Conservation (phyloP, 2,888 invertebrate genomes). For the Mycogona germanica region DNA sequence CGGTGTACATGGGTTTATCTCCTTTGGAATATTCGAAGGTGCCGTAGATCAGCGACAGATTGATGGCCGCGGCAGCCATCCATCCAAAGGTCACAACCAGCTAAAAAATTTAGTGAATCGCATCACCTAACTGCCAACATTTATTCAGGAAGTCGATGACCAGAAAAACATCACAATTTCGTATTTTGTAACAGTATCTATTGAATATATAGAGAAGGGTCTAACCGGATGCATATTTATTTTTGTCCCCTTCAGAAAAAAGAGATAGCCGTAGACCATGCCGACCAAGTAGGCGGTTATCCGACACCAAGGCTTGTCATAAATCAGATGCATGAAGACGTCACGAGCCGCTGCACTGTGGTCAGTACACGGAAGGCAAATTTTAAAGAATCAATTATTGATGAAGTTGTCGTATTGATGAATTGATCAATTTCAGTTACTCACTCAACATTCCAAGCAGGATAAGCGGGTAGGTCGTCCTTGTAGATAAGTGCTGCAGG, state of each 20-base stretch:
- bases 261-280: constrained; percentile 13
- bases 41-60: not conserved
- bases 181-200: not conserved
- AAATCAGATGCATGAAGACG: constrained; percentile 2
- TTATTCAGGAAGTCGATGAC: too few species aligned
- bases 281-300: constrained; percentile 4
- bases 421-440: too few species aligned
- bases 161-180: not conserved
- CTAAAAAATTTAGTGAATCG: not conserved
- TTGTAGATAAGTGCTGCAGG: constrained; percentile 3
- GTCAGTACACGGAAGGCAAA: too few species aligned
- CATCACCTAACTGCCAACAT: too few species aligned
- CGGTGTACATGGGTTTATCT: not conserved
- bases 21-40: not conserved
- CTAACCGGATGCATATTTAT: too few species aligned
- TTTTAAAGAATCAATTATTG: too few species aligned
- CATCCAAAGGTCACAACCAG: not conserved
- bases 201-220: too few species aligned
- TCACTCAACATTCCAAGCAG: constrained; percentile 7
- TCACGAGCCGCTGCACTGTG: constrained; percentile 3
- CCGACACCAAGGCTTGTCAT: constrained; percentile 13
- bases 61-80: not conserved
- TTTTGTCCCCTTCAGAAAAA: too few species aligned
- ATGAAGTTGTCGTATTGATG: too few species aligned
- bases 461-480: constrained; percentile 4